Evolutionary conservation across 2,888 invertebrate genomes (phyloP).

Genomic region (Saturnia pavonia): DNA sequence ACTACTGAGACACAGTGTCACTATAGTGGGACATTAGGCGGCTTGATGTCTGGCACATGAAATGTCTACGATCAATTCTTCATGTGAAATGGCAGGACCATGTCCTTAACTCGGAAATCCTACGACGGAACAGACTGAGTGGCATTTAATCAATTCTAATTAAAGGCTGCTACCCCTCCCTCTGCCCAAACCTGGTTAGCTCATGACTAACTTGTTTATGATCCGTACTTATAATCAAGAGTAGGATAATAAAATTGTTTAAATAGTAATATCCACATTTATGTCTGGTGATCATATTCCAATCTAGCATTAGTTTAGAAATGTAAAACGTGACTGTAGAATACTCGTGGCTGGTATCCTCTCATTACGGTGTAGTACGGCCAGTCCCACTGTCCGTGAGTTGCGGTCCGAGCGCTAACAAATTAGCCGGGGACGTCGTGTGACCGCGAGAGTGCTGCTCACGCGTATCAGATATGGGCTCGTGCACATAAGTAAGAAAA

Average conservation of each 20-base stretch:
- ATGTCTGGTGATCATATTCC: not conserved
- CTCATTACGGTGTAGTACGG: conserved; percentile 10
- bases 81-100: too few relatives aligned
- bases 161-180: too few relatives aligned
- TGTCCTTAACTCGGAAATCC: too few relatives aligned
- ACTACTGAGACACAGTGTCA: too few relatives aligned
- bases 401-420: conserved; percentile 9
- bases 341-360: not conserved
- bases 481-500: not conserved
- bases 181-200: too few relatives aligned
- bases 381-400: not conserved
- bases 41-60: too few relatives aligned
- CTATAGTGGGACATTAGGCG: too few relatives aligned
- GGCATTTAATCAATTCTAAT: too few relatives aligned
- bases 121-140: too few relatives aligned
- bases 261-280: not conserved
- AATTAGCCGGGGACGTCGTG: conserved; percentile 27
- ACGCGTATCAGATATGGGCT: conserved; percentile 20
- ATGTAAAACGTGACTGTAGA: not conserved
- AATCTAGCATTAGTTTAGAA: not conserved
- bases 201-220: too few relatives aligned
- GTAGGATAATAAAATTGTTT: not conserved
- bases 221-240: not conserved
- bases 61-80: too few relatives aligned
- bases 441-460: conserved; percentile 27